Percentiles rank a stretch among this genome's conserved stretches.
Conservation (phyloP, 2,888 invertebrate genomes). For the Amphipyra berbera region DNA sequence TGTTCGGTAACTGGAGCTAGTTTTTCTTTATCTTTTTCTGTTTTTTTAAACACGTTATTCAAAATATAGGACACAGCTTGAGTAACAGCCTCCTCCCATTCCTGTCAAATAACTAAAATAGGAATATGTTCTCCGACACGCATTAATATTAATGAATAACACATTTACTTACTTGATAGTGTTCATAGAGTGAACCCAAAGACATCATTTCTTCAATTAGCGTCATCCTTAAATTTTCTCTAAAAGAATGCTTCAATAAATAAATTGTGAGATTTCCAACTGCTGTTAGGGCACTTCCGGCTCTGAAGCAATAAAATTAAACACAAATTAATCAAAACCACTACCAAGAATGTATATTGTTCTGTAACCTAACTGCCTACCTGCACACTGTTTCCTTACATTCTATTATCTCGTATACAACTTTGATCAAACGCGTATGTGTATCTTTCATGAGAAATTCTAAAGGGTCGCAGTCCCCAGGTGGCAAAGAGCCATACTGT, state of each 20-base stretch:
- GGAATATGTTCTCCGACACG: not conserved
- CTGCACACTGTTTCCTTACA: slow-evolving; percentile 77
- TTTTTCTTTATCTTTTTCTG: slow-evolving; percentile 91
- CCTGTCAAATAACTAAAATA: slow-evolving; percentile 82
- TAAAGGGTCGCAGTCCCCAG: slow-evolving; percentile 92
- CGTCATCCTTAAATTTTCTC: slow-evolving; percentile 76
- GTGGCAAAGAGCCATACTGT: slow-evolving; percentile 94
- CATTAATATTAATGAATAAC: too few species aligned
- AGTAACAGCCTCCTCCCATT: slow-evolving; percentile 94
- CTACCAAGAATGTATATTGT: not conserved
- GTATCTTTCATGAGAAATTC: slow-evolving; percentile 93
- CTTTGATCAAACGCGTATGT: slow-evolving; percentile 89
- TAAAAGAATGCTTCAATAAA: slow-evolving; percentile 70
- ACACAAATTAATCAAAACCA: not conserved
- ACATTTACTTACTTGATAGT: slow-evolving; percentile 75
- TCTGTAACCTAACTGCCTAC: slow-evolving; percentile 56
- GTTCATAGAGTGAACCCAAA: slow-evolving; percentile 77
- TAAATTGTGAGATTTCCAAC: slow-evolving; percentile 75
- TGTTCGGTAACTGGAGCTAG: slow-evolving; percentile 87
- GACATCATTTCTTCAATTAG: slow-evolving; percentile 83
- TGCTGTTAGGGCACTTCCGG: slow-evolving; percentile 74
- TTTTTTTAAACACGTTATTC: slow-evolving; percentile 91
- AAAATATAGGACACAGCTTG: slow-evolving; percentile 91
- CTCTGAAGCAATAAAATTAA: slow-evolving; percentile 65
- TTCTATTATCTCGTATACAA: slow-evolving; percentile 84